A percentile compares a stretch with the other conserved stretches of the same genome.
phyloP scores from a whole-genome alignment of 2,888 invertebrate genomes.

The Antitype chi region DNA sequence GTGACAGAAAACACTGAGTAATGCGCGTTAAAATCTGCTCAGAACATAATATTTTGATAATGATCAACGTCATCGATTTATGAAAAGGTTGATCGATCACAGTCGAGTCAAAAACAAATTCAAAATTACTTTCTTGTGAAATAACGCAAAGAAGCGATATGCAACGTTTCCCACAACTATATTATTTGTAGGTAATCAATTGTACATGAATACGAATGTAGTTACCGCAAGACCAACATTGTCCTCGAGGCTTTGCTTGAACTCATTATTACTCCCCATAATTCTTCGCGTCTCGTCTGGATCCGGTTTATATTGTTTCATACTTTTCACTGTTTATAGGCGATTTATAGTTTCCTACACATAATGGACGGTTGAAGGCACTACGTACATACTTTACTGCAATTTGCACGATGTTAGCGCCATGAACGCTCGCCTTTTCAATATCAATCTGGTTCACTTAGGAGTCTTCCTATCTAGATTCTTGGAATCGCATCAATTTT shows the following conservation, averaged over 20 bases:
- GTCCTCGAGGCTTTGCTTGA: constrained; percentile 69
- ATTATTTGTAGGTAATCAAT: constrained; percentile 57
- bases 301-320: constrained; percentile 76
- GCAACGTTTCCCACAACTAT: constrained; percentile 25
- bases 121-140: background rate
- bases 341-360: constrained; percentile 79
- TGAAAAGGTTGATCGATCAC: constrained; percentile 34
- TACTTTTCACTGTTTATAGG: constrained; percentile 74
- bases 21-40: constrained; percentile 29
- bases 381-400: constrained; percentile 68
- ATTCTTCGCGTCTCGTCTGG: constrained; percentile 64
- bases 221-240: constrained; percentile 60
- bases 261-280: constrained; percentile 72
- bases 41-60: constrained; percentile 22
- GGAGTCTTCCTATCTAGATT: constrained; percentile 60
- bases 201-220: constrained; percentile 57
- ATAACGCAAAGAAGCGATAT: background rate
- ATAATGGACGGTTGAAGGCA: constrained; percentile 75
- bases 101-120: background rate
- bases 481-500: constrained; percentile 56
- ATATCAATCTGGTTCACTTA: constrained; percentile 68
- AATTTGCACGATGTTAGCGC: constrained; percentile 70
- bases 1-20: constrained; percentile 51
- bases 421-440: constrained; percentile 64
- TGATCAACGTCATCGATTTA: constrained; percentile 27